Base-by-base conservation (phyloP, 2,888 invertebrate species). In the Campoplex nolae region DNA sequence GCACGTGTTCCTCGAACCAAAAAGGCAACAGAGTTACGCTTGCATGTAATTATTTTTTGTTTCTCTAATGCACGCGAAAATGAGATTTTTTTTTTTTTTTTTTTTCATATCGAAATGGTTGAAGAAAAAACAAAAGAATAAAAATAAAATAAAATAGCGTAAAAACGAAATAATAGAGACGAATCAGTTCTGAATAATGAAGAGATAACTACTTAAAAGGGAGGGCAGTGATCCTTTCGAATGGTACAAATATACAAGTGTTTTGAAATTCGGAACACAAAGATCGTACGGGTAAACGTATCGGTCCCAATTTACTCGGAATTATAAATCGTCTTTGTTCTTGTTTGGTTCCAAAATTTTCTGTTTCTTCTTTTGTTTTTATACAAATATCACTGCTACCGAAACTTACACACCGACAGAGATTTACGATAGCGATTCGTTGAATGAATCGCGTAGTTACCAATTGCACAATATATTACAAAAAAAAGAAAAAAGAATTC, bases 151-250 rank as follows among this genome's bases (percentile, higher is more conserved):
- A 32, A 32, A 62, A 32, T 32, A 62, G 38, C 16, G 32, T 32
- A 32, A 62, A 78, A 38, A 77, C 28, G 45, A 62, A 76, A 67
- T 48, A 78, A 79, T 45, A 77, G 23, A 77, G 16, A 28, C 28
- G 54, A 79, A 79, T 62, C 65, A 73, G 74, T 51, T 65, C 38
- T 71, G 74, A 62, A 74, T 75, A 62, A 74, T 75, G 74, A 42
- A 42, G 9, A 42, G 23, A 68, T 45, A 54, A 67, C 67, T 42
- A 82, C 56, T 51, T 51, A 76, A 70, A 56, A 0, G 83, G 80
- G 80, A 58, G 80, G 80, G 83, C 83, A 83, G 83, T 83, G 83
- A 62, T 62, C 9, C 42, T 83, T 71, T 71, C 48, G 56, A 83
- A 76, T 76, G 68, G 58, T 75, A 75, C 32, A 79, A 84, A 48